These are phyloP conservation scores for Ophion ellenae DNA, from an alignment of 2,888 invertebrate species.

Conservation along the genomic window DNA sequence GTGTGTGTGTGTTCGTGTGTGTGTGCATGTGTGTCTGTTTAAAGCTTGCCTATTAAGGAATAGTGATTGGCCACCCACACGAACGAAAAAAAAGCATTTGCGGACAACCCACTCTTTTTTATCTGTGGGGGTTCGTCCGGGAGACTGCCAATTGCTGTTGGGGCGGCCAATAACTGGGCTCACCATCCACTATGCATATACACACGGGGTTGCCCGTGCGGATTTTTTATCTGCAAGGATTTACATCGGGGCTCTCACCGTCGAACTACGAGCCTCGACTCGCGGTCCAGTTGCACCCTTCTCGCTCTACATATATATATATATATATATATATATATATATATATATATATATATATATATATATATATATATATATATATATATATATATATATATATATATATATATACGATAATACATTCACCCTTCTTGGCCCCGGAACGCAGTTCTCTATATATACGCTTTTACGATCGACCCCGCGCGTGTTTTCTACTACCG, in stretches of 20 bases:
- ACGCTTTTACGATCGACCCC: slow-evolving; percentile 68
- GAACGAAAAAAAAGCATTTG: slow-evolving; percentile 34
- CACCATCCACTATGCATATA: neutral
- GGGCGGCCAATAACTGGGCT: slow-evolving; percentile 12
- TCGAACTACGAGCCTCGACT: slow-evolving; percentile 32
- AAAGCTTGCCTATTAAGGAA: slow-evolving; percentile 23
- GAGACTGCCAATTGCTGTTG: slow-evolving; percentile 14
- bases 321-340: slow-evolving; percentile 7
- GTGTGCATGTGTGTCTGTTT: too few species aligned
- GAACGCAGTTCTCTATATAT: slow-evolving; percentile 39
- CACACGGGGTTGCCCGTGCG: slow-evolving; percentile 65
- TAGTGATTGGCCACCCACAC: slow-evolving; percentile 30
- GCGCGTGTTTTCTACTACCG: slow-evolving; percentile 46
- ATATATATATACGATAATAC: slow-evolving; percentile 2
- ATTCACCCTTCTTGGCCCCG: slow-evolving; percentile 46
- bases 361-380: slow-evolving; percentile 4
- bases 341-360: slow-evolving; percentile 19
- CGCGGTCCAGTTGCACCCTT: slow-evolving; percentile 81
- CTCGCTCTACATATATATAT: slow-evolving; percentile 40
- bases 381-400: slow-evolving; percentile 12
- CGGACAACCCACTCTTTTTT: slow-evolving; percentile 52
- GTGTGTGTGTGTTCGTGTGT: too few species aligned
- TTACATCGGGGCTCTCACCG: slow-evolving; percentile 72
- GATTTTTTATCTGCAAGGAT: slow-evolving; percentile 82
- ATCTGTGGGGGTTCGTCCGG: slow-evolving; percentile 27